phyloP scores from a whole-genome alignment of 2,888 invertebrate genomes.

The Hipparchia sbordonii region DNA sequence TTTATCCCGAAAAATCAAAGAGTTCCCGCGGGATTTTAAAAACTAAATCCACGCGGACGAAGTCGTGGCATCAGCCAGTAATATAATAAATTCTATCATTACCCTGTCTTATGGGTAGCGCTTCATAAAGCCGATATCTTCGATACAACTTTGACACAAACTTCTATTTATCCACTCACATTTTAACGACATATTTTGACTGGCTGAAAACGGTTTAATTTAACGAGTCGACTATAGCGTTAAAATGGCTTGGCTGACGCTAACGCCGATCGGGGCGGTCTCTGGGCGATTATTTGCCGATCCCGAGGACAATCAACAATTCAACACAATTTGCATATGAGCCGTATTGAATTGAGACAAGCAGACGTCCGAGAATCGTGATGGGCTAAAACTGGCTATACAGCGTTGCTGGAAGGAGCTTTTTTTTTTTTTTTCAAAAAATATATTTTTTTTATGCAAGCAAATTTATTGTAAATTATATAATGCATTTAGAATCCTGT shows the following conservation, averaged over 20 bases:
- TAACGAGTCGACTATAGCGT: not conserved
- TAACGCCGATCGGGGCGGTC: conserved; percentile 32
- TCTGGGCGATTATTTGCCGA: conserved; percentile 68
- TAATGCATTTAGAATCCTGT: too few relatives aligned
- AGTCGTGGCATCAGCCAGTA: too few relatives aligned
- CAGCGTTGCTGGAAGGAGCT: conserved; percentile 41
- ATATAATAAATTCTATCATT: too few relatives aligned
- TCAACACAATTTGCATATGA: conserved; percentile 76
- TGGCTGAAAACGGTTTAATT: not conserved
- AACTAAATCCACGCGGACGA: too few relatives aligned
- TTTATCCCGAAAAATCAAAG: too few relatives aligned
- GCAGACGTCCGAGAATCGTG: conserved; percentile 57
- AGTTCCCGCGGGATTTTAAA: too few relatives aligned
- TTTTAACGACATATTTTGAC: not conserved
- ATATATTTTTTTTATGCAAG: not conserved
- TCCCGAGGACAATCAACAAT: conserved; percentile 74
- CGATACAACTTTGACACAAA: not conserved
- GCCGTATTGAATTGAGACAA: conserved; percentile 71
- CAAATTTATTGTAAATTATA: not conserved
- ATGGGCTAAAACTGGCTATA: conserved; percentile 46
- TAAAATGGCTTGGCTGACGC: conserved; percentile 13
- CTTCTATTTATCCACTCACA: not conserved
- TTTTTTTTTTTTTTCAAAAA: not conserved
- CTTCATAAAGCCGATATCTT: too few relatives aligned
- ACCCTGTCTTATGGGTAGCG: too few relatives aligned